Evolutionary conservation across 2,797 vertebrate genomes (phyloP).

Genomic region (Takifugu ocellatus): DNA sequence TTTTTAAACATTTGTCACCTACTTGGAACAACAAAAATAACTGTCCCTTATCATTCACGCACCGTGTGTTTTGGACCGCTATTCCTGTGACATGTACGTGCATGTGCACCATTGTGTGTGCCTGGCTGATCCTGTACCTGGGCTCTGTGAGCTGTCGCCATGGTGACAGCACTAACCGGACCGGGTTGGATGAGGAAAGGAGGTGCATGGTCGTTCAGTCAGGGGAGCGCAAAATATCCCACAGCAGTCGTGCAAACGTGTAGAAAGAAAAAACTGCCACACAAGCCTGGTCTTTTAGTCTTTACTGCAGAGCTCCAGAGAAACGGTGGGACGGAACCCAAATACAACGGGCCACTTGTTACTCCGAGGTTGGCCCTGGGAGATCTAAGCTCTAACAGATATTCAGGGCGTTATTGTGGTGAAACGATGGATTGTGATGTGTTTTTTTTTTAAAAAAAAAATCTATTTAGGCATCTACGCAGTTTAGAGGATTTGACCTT

Average conservation of each 20-base stretch:
- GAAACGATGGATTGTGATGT: conserved; percentile 38
- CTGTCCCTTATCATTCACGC: conserved; percentile 43
- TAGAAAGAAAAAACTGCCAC: neutral
- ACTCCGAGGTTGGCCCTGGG: conserved; percentile 18
- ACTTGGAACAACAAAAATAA: conserved; percentile 51
- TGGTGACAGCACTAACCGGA: conserved; percentile 74
- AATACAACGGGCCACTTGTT: conserved; percentile 55
- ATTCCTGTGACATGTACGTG: conserved; percentile 45
- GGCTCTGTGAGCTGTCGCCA: conserved; percentile 72
- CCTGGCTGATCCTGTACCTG: conserved; percentile 55
- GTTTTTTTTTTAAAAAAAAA: neutral
- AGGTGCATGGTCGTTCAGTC: conserved; percentile 45
- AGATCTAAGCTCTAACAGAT: conserved; percentile 34
- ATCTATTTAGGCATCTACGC: too few relatives aligned
- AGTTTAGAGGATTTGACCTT: too few relatives aligned
- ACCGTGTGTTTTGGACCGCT: conserved; percentile 49
- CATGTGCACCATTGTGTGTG: conserved; percentile 49
- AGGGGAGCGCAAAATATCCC: conserved; percentile 37
- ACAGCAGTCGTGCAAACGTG: conserved; percentile 28
- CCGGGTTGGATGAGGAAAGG: conserved; percentile 60
- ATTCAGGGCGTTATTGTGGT: conserved; percentile 40
- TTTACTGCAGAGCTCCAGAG: conserved; percentile 3
- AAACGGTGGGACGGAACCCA: conserved; percentile 22
- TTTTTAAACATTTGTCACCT: conserved; percentile 40
- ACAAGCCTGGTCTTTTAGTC: conserved; percentile 5